Conservation (phyloP, 2,888 invertebrate genomes). For the Reticulitermes lucifugus region DNA sequence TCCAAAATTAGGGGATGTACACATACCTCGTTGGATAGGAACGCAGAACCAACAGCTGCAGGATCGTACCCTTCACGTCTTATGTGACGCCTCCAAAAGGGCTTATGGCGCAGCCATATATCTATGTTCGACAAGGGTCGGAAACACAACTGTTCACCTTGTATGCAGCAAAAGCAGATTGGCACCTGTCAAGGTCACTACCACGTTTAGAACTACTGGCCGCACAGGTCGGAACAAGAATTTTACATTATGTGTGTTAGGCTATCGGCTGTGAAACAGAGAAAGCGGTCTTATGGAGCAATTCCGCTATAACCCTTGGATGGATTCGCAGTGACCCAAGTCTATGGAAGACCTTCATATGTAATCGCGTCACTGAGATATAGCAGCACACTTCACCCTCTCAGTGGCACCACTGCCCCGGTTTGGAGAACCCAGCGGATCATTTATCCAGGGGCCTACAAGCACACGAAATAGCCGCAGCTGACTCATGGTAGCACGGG, state of each 20-base stretch:
- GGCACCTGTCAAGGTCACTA: not conserved
- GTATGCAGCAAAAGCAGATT: not conserved
- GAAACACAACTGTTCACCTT: too few relatives aligned
- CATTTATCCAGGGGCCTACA: too few relatives aligned
- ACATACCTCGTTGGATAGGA: too few relatives aligned
- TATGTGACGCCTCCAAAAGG: too few relatives aligned
- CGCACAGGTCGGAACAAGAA: not conserved
- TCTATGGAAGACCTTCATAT: not conserved
- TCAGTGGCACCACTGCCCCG: constrained; percentile 1
- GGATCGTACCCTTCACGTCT: too few relatives aligned
- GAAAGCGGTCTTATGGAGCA: not conserved
- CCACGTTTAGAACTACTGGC: not conserved
- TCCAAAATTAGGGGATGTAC: too few relatives aligned
- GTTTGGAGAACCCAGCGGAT: not conserved
- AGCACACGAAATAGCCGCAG: not conserved
- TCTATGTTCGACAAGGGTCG: too few relatives aligned
- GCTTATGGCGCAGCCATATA: too few relatives aligned
- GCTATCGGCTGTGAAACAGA: not conserved
- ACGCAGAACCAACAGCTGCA: too few relatives aligned
- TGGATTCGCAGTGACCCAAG: constrained; percentile 10
- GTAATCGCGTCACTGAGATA: not conserved
- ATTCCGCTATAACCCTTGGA: not conserved
- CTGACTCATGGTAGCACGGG: not conserved
- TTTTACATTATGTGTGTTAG: not conserved
- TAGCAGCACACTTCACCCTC: not conserved